A percentile compares a stretch with the other conserved stretches of the same genome.
Evolutionary conservation across 2,888 invertebrate genomes (phyloP).

Genomic region (Pyrochroa serraticornis): DNA sequence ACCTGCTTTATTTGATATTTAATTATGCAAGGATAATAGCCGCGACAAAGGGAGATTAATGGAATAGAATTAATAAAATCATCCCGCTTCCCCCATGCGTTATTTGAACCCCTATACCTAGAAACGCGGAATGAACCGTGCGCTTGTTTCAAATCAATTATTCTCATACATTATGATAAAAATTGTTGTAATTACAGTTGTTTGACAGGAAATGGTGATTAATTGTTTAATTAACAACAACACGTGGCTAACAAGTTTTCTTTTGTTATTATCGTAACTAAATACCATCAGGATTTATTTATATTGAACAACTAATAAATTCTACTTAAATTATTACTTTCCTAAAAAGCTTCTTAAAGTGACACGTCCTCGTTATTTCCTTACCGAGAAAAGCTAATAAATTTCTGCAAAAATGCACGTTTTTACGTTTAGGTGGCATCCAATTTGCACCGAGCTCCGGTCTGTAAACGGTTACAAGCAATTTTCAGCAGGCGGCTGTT

Average conservation of each 20-base stretch:
- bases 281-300: neutral
- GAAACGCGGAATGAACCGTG: too few species aligned
- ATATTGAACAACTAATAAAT: constrained; percentile 11
- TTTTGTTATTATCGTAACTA: neutral
- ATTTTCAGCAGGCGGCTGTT: constrained; percentile 37
- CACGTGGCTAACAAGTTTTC: too few species aligned
- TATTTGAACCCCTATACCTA: too few species aligned
- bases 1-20: constrained; percentile 41
- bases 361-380: constrained; percentile 12
- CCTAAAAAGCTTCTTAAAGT: constrained; percentile 5
- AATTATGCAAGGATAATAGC: constrained; percentile 50
- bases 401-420: constrained; percentile 32
- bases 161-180: too few species aligned
- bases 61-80: constrained; percentile 38
- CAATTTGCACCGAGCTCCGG: constrained; percentile 28
- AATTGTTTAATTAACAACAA: too few species aligned
- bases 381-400: constrained; percentile 11
- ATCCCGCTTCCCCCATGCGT: too few species aligned
- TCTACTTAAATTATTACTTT: constrained; percentile 9
- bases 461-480: constrained; percentile 30
- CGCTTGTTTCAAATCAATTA: too few species aligned
- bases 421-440: constrained; percentile 25
- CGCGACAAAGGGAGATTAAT: constrained; percentile 39
- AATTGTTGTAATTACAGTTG: too few species aligned
- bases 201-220: too few species aligned